Evolutionary conservation across 2,888 invertebrate genomes (phyloP), one percentile per base, ranked within the genome.

Genomic region (Mythimna impura): DNA sequence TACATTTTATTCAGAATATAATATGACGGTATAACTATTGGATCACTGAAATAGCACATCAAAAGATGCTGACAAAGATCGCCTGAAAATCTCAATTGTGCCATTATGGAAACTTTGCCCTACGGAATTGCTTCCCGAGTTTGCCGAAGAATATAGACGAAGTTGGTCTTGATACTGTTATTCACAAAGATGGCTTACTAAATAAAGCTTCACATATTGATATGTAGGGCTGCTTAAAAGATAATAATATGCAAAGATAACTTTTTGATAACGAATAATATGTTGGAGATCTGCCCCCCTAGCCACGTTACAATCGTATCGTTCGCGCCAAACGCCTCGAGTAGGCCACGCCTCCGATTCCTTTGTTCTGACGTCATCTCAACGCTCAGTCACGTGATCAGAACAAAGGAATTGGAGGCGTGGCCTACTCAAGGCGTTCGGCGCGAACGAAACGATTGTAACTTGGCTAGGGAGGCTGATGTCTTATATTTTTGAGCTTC

Each of bases 161-260:
- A 90, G 86, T 89, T 86, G 60, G 71, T 65, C 80, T 61, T 76
- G 54, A 79, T 80, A 83, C 83, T 71, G 83, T 82, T 84, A 88
- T 89, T 89, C 89, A 87, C 90, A 89, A 89, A 88, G 85, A 84
- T 73, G 82, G 84, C 87, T 87, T 85, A 86, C 87, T 88, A 87
- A 88, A 90, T 89, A 90, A 90, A 90, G 89, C 87, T 88, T 71
- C 34, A 57, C 81, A 80, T 80, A 81, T 87, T 85, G 83, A 84
- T 66, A 64, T 58, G 64, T 79, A 89, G 89, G 88, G 87, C 71
- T 88, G 87, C 68, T 69, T 36, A 22, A 63, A 54, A 20, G 12
- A 3, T 30, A 30, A 30, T 30, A 30, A 14, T 55, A 7, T 55
- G 7, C 2, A 14, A 25, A 25, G 6, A 55, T 25, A 14, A 14